A percentile compares a stretch with the other conserved stretches of the same genome.
Conservation (phyloP, 2,113 vertebrate genomes). For the Engraulis encrasicolus region DNA sequence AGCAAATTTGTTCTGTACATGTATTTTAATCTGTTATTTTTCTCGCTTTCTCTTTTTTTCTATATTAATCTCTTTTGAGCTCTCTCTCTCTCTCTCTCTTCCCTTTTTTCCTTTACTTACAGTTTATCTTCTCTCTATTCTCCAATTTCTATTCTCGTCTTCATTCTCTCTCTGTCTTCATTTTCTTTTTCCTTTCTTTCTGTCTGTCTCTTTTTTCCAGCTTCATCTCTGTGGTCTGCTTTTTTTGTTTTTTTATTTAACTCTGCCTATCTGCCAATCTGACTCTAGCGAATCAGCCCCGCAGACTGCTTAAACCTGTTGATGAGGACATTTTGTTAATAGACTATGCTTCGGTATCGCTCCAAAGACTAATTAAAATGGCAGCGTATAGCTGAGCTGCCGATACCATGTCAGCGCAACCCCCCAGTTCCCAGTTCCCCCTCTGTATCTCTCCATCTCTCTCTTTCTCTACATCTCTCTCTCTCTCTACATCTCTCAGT, state of each 20-base stretch:
- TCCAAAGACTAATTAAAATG: background rate
- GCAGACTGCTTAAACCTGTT: background rate
- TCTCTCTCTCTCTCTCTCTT: background rate
- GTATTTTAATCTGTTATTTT: no score
- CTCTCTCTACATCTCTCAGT: no score
- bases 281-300: background rate
- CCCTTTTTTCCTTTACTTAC: background rate
- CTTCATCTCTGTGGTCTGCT: background rate
- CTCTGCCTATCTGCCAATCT: background rate
- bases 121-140: background rate
- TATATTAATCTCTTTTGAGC: background rate
- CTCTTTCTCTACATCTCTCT: no score
- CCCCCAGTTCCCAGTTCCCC: background rate
- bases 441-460: background rate
- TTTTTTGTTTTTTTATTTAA: background rate
- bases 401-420: no score
- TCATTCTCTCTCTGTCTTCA: constrained; percentile 16
- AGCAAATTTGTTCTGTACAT: background rate
- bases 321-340: background rate
- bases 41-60: background rate
- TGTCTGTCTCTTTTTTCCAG: background rate
- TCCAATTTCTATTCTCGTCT: constrained; percentile 11
- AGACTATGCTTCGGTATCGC: background rate
- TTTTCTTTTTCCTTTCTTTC: constrained; percentile 28
- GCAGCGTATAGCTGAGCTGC: background rate